Evolutionary conservation across 2,113 vertebrate species (phyloP), one percentile per base, ranked within the genome.

Genomic region (Malurus alboscapulatus): DNA sequence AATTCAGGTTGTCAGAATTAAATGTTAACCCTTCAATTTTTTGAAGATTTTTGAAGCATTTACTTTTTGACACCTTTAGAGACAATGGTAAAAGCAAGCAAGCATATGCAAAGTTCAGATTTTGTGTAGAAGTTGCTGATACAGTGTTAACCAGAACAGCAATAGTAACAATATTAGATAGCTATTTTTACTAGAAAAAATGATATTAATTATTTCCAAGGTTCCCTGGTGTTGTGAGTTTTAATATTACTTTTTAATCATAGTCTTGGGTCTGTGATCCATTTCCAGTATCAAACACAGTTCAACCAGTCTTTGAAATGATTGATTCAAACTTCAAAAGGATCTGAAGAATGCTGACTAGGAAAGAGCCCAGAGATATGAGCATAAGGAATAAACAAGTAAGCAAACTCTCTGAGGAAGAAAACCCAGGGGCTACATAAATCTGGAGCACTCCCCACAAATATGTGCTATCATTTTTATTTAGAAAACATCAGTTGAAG

Each of bases 261-360:
- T 51, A 53, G 8, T 54, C n/a, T 61, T 75, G 62, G 8, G 29
- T 50, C 61, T 91, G 29, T 78, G 58, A 59, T 76, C 38, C 21
- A 22, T 76, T 81, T 91, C 24, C 30, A 77, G 26, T n/a, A 45
- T 50, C 73, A 68, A 40, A 72, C 22, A 47, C 2, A 59, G 45
- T 91, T 74, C 66, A 87, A 3, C 4, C 34, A 67, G 21, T 38
- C 66, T 84, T 81, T 3, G 3, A 92, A 93, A 87, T 55, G 19
- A 38, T 76, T 78, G 14, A 79, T 82, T 85, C 42, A 91, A 68
- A 91, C 77, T 95, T 94, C 89, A 92, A 89, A 95, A 85, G 74
- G 66, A 16, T 61, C n/a, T 29, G 14, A 84, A 61, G n/a, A 88
- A 73, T 29, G 54, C 80, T 96, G 89, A 95, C 45, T 50, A 88